Percentiles rank a stretch among this genome's conserved stretches.
These are phyloP conservation scores for Mylabris sibirica DNA, from an alignment of 2,888 invertebrate species.

Conservation along the genomic window DNA sequence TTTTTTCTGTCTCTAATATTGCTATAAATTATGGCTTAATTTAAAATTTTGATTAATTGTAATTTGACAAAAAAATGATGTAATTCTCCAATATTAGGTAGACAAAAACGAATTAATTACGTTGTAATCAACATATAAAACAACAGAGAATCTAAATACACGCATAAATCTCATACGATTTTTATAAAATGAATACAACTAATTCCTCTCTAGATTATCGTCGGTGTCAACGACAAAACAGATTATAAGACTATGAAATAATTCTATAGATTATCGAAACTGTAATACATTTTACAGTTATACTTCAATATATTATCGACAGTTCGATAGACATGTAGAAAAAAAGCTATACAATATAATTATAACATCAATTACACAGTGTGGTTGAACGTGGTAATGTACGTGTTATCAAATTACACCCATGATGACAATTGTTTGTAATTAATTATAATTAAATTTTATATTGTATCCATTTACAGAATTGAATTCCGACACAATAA, in stretches of 20 bases:
- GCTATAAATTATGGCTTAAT: not conserved
- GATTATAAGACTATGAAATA: not conserved
- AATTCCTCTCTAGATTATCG: constrained; percentile 3
- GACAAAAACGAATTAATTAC: not conserved
- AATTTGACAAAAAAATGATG: not conserved
- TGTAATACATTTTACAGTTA: constrained; percentile 2
- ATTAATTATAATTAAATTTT: constrained; percentile 12
- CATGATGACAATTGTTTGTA: constrained; percentile 8
- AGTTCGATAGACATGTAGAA: not conserved
- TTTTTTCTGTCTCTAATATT: not conserved
- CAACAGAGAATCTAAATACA: not conserved
- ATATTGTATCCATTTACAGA: constrained; percentile 6
- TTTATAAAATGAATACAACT: not conserved
- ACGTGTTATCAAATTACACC: not conserved
- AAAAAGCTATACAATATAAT: not conserved
- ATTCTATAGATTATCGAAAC: not conserved
- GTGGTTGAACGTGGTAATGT: not conserved
- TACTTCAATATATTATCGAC: not conserved
- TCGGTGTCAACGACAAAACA: not conserved
- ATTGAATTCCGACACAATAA: not conserved
- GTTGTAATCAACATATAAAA: not conserved
- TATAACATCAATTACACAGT: not conserved
- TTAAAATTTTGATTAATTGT: not conserved
- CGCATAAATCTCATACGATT: not conserved
- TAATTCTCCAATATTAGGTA: not conserved